phyloP scores from a whole-genome alignment of 2,888 invertebrate genomes.

The Fragum whitleyi region DNA sequence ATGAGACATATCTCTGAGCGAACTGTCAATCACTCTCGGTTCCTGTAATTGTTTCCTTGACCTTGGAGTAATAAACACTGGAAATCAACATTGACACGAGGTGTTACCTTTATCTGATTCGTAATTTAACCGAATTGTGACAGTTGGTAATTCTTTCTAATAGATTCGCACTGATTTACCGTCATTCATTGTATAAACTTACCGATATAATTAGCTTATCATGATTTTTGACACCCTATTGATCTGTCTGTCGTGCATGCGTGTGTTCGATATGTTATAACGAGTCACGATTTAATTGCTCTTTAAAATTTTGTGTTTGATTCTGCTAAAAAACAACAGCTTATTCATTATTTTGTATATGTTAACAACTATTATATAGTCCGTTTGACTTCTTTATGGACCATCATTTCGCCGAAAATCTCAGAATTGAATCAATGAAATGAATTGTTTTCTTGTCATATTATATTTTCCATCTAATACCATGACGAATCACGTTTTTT shows the following conservation, averaged over 20 bases:
- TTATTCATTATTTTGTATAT: no score
- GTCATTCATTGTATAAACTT: not conserved
- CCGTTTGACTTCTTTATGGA: no score
- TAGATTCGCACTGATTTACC: constrained; percentile 49
- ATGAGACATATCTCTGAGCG: constrained; percentile 38
- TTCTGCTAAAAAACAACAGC: no score
- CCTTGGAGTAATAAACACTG: constrained; percentile 16
- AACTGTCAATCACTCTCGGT: constrained; percentile 46
- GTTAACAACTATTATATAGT: no score
- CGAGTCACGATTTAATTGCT: no score
- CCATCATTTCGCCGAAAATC: no score
- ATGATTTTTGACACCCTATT: not conserved
- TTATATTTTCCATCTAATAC: no score
- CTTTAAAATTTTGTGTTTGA: no score
- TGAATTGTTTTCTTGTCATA: no score
- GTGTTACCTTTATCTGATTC: constrained; percentile 35
- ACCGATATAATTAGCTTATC: not conserved
- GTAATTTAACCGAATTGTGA: constrained; percentile 40
- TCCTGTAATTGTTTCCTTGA: constrained; percentile 27
- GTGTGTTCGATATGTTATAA: not conserved
- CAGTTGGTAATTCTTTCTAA: constrained; percentile 37
- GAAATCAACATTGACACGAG: constrained; percentile 10
- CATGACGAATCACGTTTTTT: no score
- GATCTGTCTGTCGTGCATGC: not conserved
- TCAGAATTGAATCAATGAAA: no score